phyloP scores from a whole-genome alignment of 2,888 invertebrate species.

The Anoplius nigerrimus region DNA sequence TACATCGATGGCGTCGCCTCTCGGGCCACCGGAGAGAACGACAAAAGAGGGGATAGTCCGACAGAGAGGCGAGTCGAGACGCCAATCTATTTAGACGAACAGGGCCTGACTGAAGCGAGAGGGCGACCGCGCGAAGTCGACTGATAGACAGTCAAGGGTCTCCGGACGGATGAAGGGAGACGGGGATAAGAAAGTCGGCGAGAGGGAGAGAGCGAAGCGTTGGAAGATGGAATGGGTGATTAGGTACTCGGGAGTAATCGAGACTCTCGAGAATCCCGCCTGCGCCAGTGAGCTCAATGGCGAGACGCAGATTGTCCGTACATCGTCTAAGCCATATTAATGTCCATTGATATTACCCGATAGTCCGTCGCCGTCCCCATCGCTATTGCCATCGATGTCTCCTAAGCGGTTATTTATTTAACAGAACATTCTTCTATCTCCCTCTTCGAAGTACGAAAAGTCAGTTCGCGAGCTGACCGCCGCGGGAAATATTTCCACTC shows the following conservation, averaged over 20 bases:
- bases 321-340: conserved; percentile 29
- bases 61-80: background rate
- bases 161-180: background rate
- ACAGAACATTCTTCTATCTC: too few relatives aligned
- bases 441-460: too few relatives aligned
- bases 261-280: conserved; percentile 47
- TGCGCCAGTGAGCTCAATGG: conserved; percentile 39
- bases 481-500: too few relatives aligned
- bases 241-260: conserved; percentile 58
- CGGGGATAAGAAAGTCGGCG: background rate
- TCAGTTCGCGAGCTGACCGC: too few relatives aligned
- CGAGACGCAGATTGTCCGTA: conserved; percentile 36
- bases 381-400: background rate
- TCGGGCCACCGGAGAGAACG: background rate
- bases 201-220: conserved; percentile 16
- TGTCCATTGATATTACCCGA: conserved; percentile 17
- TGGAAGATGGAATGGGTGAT: conserved; percentile 54
- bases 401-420: too few relatives aligned
- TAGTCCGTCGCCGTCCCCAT: too few relatives aligned
- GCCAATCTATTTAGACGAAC: too few relatives aligned
- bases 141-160: conserved; percentile 26
- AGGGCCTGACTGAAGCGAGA: conserved; percentile 14
- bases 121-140: conserved; percentile 25
- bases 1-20: conserved; percentile 3
- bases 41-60: conserved; percentile 1